phyloP scores from a whole-genome alignment of 1,140 invertebrate species.

The Choristoneura fumiferana region DNA sequence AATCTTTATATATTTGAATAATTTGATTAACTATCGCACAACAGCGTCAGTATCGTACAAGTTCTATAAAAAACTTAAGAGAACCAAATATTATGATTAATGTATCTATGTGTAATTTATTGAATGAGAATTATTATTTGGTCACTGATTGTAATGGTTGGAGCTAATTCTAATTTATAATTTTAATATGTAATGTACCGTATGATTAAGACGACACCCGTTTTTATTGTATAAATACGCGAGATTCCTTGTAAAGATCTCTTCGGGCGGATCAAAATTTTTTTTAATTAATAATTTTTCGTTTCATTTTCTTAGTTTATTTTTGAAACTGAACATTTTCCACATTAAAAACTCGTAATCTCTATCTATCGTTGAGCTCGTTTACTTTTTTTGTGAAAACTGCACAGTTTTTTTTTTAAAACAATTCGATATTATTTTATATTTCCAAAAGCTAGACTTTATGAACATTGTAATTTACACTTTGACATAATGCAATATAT shows the following conservation, averaged over 20 bases:
- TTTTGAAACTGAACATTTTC: neutral
- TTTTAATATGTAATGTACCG: constrained; percentile 39
- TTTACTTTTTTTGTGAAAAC: neutral
- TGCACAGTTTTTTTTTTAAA: neutral
- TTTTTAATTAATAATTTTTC: constrained; percentile 1
- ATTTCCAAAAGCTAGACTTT: constrained; percentile 13
- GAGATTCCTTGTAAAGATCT: constrained; percentile 24
- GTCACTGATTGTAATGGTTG: constrained; percentile 42
- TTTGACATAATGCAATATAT: constrained; percentile 19
- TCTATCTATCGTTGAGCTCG: neutral
- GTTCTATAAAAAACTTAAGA: constrained; percentile 53
- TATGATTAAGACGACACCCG: constrained; percentile 29
- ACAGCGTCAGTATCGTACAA: constrained; percentile 51
- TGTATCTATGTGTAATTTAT: constrained; percentile 68
- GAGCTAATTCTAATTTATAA: constrained; percentile 58
- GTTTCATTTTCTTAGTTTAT: constrained; percentile 9
- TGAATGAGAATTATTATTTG: constrained; percentile 52
- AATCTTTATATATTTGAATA: constrained; percentile 2
- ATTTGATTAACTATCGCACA: constrained; percentile 60
- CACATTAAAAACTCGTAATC: neutral
- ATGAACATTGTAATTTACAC: constrained; percentile 17
- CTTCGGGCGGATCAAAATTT: constrained; percentile 21
- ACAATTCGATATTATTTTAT: constrained; percentile 12
- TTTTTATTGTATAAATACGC: constrained; percentile 20
- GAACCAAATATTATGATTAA: constrained; percentile 75